Percentiles rank a stretch among this genome's conserved stretches.
phyloP scores from a whole-genome alignment of 2,888 invertebrate species.

The Philhelius pedissequus region DNA sequence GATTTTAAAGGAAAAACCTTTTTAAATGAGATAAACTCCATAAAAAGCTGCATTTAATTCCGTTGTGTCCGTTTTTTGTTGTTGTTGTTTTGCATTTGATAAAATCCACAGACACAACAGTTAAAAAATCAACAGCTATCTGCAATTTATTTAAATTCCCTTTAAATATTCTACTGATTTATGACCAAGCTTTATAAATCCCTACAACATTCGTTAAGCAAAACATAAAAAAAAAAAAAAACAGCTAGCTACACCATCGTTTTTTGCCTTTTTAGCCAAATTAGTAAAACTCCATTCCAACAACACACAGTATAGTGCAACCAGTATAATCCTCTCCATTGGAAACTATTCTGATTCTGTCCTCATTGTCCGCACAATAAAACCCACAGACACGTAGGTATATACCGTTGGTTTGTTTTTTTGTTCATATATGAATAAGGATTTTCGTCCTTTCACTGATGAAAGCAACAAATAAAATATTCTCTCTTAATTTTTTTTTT shows the following conservation, averaged over 20 bases:
- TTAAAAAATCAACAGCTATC: conserved; percentile 52
- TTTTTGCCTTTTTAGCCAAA: conserved; percentile 53
- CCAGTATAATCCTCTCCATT: conserved; percentile 61
- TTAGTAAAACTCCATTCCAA: conserved; percentile 46
- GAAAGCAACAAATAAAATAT: conserved; percentile 58
- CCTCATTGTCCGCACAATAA: conserved; percentile 55
- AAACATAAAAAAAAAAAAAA: not conserved
- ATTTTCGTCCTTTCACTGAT: not conserved
- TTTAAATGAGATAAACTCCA: not conserved
- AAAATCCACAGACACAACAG: conserved; percentile 8
- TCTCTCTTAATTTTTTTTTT: conserved; percentile 46
- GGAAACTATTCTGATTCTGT: conserved; percentile 61
- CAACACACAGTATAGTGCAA: not conserved
- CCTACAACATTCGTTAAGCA: not conserved
- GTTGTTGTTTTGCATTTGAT: not conserved
- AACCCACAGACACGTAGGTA: conserved; percentile 62
- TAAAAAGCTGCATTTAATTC: conserved; percentile 1
- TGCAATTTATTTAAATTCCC: conserved; percentile 56
- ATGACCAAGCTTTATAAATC: conserved; percentile 52
- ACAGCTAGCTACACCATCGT: not conserved
- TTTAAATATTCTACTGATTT: conserved; percentile 54
- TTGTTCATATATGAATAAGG: not conserved
- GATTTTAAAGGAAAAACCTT: not conserved
- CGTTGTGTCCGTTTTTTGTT: not conserved
- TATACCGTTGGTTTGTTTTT: not conserved